phyloP scores from a whole-genome alignment of 1,140 invertebrate genomes.

The Drosophila kepulauana region DNA sequence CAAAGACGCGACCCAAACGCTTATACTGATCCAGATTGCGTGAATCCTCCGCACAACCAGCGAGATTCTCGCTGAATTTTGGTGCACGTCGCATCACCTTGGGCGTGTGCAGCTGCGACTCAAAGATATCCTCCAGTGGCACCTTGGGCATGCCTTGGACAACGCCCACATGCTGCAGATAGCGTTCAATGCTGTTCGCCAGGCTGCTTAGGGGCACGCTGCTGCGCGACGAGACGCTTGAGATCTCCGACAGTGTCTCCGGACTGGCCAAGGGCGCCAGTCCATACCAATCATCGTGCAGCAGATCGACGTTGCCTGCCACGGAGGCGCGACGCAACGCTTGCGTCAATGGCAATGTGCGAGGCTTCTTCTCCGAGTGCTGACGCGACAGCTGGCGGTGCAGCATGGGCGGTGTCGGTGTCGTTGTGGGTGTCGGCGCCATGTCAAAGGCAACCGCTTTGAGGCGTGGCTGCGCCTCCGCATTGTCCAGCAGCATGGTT shows the following conservation, averaged over 20 bases:
- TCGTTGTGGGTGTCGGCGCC: slow-evolving; percentile 43
- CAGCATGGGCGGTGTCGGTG: neutral
- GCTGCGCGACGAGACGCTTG: slow-evolving; percentile 87
- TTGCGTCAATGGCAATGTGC: slow-evolving; percentile 54
- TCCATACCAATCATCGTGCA: slow-evolving; percentile 88
- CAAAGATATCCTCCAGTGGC: slow-evolving; percentile 71
- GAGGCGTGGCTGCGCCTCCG: slow-evolving; percentile 43
- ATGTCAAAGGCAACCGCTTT: slow-evolving; percentile 80
- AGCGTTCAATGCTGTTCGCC: slow-evolving; percentile 83
- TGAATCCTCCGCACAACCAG: slow-evolving; percentile 88
- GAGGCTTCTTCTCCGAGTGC: slow-evolving; percentile 71
- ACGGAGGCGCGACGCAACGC: slow-evolving; percentile 76
- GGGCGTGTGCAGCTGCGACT: slow-evolving; percentile 85
- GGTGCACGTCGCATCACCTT: slow-evolving; percentile 88
- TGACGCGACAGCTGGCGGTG: slow-evolving; percentile 54
- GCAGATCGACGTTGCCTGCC: slow-evolving; percentile 84
- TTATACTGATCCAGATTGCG: slow-evolving; percentile 81
- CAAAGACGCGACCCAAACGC: slow-evolving; percentile 80
- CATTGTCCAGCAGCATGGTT: slow-evolving; percentile 59
- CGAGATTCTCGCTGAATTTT: slow-evolving; percentile 88
- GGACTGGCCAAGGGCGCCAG: slow-evolving; percentile 93
- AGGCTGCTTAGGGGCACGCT: slow-evolving; percentile 85
- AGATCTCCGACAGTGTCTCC: slow-evolving; percentile 93
- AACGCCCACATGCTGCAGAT: slow-evolving; percentile 75
- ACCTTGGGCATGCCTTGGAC: slow-evolving; percentile 41